phyloP scores from a whole-genome alignment of 2,888 invertebrate species.

The Drosophila subsilvestris region DNA sequence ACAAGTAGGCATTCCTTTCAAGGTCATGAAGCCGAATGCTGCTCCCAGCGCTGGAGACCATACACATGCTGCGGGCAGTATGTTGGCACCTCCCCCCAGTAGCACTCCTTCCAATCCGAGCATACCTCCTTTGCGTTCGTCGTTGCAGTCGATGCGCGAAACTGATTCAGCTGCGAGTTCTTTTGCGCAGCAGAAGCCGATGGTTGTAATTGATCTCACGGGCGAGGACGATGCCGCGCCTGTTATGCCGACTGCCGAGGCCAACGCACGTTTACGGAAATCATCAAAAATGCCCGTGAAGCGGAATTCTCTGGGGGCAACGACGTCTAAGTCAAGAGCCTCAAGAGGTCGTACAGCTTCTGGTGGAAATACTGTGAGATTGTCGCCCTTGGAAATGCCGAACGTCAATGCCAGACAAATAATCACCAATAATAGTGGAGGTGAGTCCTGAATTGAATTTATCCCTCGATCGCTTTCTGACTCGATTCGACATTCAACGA shows the following conservation, averaged over 20 bases:
- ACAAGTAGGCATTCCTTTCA: slow-evolving; percentile 86
- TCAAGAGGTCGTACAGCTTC: slow-evolving; percentile 15
- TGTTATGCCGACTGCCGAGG: slow-evolving; percentile 36
- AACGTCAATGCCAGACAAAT: slow-evolving; percentile 57
- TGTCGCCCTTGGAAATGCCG: slow-evolving; percentile 57
- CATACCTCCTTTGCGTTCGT: slow-evolving; percentile 38
- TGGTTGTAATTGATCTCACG: slow-evolving; percentile 89
- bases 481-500: background rate
- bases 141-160: slow-evolving; percentile 17
- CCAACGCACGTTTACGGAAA: slow-evolving; percentile 30
- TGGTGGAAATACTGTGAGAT: slow-evolving; percentile 46
- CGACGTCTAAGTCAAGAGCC: slow-evolving; percentile 6
- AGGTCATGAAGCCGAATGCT: slow-evolving; percentile 37
- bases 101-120: slow-evolving; percentile 33
- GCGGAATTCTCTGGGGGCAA: slow-evolving; percentile 14
- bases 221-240: slow-evolving; percentile 88
- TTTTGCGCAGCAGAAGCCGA: slow-evolving; percentile 74
- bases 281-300: slow-evolving; percentile 19
- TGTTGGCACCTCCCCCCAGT: slow-evolving; percentile 21
- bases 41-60: slow-evolving; percentile 5
- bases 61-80: slow-evolving; percentile 12
- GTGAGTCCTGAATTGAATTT: slow-evolving; percentile 22
- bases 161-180: background rate
- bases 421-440: slow-evolving; percentile 45
- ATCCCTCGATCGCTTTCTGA: background rate